Evolutionary conservation across 1,140 invertebrate species (phyloP).

Genomic region (Heterodera carotae): DNA sequence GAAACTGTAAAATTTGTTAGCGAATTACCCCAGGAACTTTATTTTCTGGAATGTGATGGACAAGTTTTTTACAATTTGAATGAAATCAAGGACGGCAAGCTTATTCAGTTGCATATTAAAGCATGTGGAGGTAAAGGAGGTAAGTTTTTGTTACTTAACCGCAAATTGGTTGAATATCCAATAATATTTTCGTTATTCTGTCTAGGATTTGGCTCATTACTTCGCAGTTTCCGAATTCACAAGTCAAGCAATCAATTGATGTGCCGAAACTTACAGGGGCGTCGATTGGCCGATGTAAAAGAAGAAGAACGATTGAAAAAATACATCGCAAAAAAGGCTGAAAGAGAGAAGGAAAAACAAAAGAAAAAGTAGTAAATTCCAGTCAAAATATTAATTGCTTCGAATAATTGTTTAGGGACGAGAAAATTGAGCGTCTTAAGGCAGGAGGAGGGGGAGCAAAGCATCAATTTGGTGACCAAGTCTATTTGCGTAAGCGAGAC

Average conservation of each 20-base stretch:
- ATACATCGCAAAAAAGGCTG: constrained; percentile 48
- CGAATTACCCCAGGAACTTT: constrained; percentile 15
- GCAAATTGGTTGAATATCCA: neutral
- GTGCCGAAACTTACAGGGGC: constrained; percentile 49
- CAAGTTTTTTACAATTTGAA: constrained; percentile 27
- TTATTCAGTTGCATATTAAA: constrained; percentile 45
- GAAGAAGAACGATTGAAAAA: constrained; percentile 54
- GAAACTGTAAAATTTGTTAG: constrained; percentile 14
- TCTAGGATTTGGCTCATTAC: constrained; percentile 50
- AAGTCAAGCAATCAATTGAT: constrained; percentile 52
- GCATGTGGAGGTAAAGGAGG: constrained; percentile 42
- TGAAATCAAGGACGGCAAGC: constrained; percentile 30
- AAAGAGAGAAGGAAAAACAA: constrained; percentile 51
- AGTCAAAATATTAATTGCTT: too few relatives aligned
- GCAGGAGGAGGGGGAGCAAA: constrained; percentile 31
- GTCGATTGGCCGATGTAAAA: constrained; percentile 53
- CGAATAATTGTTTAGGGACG: constrained; percentile 37
- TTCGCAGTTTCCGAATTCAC: constrained; percentile 53
- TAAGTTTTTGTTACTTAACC: constrained; percentile 1
- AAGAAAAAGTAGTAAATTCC: constrained; percentile 37
- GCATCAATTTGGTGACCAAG: constrained; percentile 51
- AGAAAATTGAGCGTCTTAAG: constrained; percentile 53
- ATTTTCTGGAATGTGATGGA: constrained; percentile 41
- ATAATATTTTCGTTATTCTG: constrained; percentile 16
- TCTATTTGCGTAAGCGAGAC: constrained; percentile 50